Base-by-base conservation (phyloP, 2,797 vertebrate species). In the Cryptoblepharus egeriae region DNA sequence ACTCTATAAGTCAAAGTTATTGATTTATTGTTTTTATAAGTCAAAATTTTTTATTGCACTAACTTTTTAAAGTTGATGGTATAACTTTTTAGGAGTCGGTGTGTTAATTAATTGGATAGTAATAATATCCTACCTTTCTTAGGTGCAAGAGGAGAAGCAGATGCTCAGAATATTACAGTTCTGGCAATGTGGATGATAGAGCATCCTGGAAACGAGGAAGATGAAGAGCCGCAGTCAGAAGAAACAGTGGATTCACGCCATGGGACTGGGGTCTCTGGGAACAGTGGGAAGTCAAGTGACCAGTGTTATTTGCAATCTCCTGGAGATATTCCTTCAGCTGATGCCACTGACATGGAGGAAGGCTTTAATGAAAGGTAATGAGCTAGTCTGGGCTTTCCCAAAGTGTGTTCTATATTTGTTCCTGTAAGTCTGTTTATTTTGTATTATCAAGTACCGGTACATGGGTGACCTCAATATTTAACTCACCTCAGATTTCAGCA, bases 161-260 rank as follows among this genome's bases (percentile, higher is more conserved):
- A 99, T 79, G 97, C 98, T 52, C 98, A 99, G 93, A 99, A 99
- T 91, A 99, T 99, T 95, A 99, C 98, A 0, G 98, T 99, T 57
- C 92, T 99, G 87, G 98, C 98, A 77, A 99, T 99, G 98, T 99
- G 98, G 98, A 99, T 99, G 98, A 98, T 99, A 0, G 98, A 99
- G 74, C 98, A 99, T 80, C 98, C 98, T 0, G 96, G 96, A 1
- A 97, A 96, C 0, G 98, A 98, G 70, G 98, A 98, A 0, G 97
- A 98, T 0, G 98, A 98, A 3, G 98, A 98, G 70, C 92, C 95
- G 16, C 97, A 95, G 85, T 87, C 95, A 1, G 94, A 95, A 57
- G 94, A 95, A 30, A 85, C 93, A 5, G 85, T 90, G 1, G 96
- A 96, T 4, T 92, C 96, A 26, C 97, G 94, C 80, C 96, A 96